Evolutionary conservation across 2,113 vertebrate species (phyloP).

Genomic region (Burhinus bistriatus): DNA sequence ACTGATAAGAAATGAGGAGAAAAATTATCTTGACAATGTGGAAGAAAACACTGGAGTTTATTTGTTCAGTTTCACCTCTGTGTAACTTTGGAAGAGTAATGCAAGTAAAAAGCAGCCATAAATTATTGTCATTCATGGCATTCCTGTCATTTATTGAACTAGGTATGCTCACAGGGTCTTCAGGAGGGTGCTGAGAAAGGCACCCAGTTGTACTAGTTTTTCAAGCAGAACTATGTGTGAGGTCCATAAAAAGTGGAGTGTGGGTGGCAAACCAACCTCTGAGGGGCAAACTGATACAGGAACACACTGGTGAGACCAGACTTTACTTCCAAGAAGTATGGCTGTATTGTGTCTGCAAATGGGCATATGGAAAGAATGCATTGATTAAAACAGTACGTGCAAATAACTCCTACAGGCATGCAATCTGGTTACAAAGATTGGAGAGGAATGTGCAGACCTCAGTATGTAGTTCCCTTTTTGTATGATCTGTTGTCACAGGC

Average conservation of each 20-base stretch:
- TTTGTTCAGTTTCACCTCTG: neutral
- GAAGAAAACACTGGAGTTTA: neutral
- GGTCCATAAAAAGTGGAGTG: neutral
- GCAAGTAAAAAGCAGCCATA: neutral
- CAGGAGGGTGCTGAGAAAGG: neutral
- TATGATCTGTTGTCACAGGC: neutral
- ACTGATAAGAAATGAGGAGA: neutral
- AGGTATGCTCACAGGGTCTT: neutral
- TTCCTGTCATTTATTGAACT: neutral
- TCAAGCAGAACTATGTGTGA: neutral
- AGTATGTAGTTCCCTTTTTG: neutral
- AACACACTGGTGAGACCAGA: neutral
- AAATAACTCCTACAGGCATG: neutral
- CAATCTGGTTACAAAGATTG: neutral
- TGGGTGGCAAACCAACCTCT: neutral
- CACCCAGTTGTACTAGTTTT: neutral
- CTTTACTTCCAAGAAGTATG: neutral
- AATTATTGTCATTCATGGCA: neutral
- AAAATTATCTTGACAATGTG: neutral
- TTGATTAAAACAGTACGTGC: neutral
- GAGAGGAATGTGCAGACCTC: neutral
- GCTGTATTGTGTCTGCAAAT: neutral
- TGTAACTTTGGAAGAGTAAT: neutral
- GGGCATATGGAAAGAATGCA: neutral
- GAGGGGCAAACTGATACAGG: neutral